Base-by-base conservation (phyloP, 2,113 vertebrate species). In the Muntiacus muntjak region DNA sequence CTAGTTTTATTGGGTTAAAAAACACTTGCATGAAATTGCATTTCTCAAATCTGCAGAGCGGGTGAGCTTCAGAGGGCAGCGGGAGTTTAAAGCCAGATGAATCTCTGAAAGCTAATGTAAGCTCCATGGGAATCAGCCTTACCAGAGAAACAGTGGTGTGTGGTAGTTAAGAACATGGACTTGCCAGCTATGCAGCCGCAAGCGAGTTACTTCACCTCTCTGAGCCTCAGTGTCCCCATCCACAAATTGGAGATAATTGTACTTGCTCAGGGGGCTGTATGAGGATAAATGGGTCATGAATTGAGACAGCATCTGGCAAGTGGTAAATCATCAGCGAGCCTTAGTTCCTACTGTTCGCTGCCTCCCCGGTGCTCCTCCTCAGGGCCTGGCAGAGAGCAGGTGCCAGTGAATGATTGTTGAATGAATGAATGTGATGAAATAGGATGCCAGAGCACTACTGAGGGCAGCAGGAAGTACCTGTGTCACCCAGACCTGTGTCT, bases 181-280 rank as follows among this genome's bases (percentile, higher is more conserved):
- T 83, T 19, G 3, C 47, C 25, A 21, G 58, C 92, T 97, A 67
- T 89, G 94, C 55, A 19, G 28, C 40, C 11, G 1, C 26, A 36
- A 43, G 60, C 67, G n/a, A 86, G 36, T 67, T 15, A 50, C n/a
- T 67, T 55, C 1, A 33, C 86, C 78, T 88, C 76, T 86, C 86
- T 89, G 95, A 54, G 47, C 93, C 91, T 79, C 78, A 5, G 33
- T 21, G 1, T 57, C 50, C 36, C 86, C 55, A 43, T 10, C 78
- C 4, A 1, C 12, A 76, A 57, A 60, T 30, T 8, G 57, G 71
- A 54, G 94, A 19, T 36, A n/a, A 52, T 2, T 30, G n/a, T 26
- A 78, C 4, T 52, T 17, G 25, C 19, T 26, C 3, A 0, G 7
- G 23, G 64, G 3, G 1, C 28, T 36, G 3, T 12, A 1, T 1